Conservation (phyloP, 1,140 invertebrate genomes). For the Conus ventricosus region DNA sequence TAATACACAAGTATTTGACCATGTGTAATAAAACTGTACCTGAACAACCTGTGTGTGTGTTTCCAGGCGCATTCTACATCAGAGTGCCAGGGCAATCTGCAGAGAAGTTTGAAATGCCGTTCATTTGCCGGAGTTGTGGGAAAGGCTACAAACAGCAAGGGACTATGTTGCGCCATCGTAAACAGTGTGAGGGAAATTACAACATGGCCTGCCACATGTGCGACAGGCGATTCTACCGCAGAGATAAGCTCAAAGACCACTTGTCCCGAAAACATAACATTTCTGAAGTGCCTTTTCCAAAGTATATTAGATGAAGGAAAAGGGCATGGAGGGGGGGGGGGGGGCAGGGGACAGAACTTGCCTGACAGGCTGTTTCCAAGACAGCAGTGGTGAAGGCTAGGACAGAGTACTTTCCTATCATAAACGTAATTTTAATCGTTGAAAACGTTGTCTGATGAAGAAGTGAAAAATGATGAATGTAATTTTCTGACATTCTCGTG, state of each 20-base stretch:
- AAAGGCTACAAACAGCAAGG: neutral
- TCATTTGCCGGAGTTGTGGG: slow-evolving; percentile 17
- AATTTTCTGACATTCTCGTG: too few relatives aligned
- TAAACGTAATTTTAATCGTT: too few relatives aligned
- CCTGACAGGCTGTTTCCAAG: too few relatives aligned
- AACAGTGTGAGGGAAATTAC: slow-evolving; percentile 27
- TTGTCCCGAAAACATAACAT: neutral
- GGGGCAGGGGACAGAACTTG: neutral
- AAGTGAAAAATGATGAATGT: too few relatives aligned
- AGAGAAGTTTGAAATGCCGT: neutral
- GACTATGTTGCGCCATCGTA: slow-evolving; percentile 27
- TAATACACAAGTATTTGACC: too few relatives aligned
- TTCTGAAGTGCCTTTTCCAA: neutral
- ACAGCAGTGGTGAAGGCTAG: too few relatives aligned
- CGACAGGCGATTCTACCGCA: slow-evolving; percentile 12
- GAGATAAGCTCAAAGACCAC: slow-evolving; percentile 21
- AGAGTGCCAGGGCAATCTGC: neutral
- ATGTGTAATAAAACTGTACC: neutral
- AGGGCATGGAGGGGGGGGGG: neutral
- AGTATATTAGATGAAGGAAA: neutral
- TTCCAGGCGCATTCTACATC: slow-evolving; percentile 6
- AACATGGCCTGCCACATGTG: slow-evolving; percentile 28
- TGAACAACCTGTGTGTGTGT: neutral
- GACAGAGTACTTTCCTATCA: too few relatives aligned
- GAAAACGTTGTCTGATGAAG: too few relatives aligned